Conservation (phyloP, 2,888 invertebrate species). For the Toxonevra muliebris region DNA sequence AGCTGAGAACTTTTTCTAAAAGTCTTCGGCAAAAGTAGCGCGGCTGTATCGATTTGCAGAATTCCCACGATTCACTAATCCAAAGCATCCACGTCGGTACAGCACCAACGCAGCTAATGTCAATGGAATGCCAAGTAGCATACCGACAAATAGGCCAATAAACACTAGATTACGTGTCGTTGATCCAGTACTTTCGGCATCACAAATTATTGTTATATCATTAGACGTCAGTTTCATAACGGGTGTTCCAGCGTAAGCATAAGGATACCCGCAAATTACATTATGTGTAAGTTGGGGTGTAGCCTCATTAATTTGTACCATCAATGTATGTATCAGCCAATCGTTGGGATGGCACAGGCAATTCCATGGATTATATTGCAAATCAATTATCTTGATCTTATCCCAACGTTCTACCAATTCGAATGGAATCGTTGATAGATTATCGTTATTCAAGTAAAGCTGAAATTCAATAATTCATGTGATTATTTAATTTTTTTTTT, state of each 20-base stretch:
- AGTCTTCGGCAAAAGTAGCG: constrained; percentile 70
- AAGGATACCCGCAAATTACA: constrained; percentile 73
- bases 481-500: too few species aligned
- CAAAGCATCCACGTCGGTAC: constrained; percentile 74
- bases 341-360: constrained; percentile 81
- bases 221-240: constrained; percentile 70
- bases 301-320: constrained; percentile 66
- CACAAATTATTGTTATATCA: constrained; percentile 72
- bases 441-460: constrained; percentile 79
- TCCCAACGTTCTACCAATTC: constrained; percentile 81
- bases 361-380: constrained; percentile 78
- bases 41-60: constrained; percentile 73
- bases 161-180: constrained; percentile 76
- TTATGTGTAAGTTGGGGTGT: constrained; percentile 48
- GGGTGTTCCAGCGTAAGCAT: constrained; percentile 71
- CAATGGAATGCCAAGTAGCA: constrained; percentile 72
- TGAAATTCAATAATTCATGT: constrained; percentile 59
- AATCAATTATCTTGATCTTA: constrained; percentile 71
- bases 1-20: constrained; percentile 43
- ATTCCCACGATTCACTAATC: constrained; percentile 67
- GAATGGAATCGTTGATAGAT: constrained; percentile 60
- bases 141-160: constrained; percentile 74
- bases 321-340: constrained; percentile 76
- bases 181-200: constrained; percentile 71
- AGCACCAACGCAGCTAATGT: constrained; percentile 70